Evolutionary conservation across 2,797 vertebrate genomes (phyloP).

Genomic region (Hoplostethus mediterraneus): DNA sequence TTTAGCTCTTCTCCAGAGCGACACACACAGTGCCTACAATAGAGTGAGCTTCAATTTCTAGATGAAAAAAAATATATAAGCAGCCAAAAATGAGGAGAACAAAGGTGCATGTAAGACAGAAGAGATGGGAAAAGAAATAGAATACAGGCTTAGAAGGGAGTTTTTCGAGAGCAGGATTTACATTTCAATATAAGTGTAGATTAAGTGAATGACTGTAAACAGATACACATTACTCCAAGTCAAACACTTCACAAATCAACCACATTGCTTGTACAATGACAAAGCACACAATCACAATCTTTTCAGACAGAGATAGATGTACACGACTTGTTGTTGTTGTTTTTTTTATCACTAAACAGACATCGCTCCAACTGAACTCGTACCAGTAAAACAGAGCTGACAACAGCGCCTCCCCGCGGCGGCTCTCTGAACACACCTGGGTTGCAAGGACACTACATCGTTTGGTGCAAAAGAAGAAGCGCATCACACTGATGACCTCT

Average conservation of each 20-base stretch:
- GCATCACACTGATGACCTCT: constrained; percentile 40
- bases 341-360: not conserved
- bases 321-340: constrained; percentile 4
- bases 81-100: not conserved
- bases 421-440: not conserved
- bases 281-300: not conserved
- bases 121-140: not conserved
- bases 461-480: constrained; percentile 39
- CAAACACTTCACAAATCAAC: not conserved
- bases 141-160: no score
- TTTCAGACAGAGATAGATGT: not conserved
- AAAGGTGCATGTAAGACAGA: not conserved
- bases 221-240: not conserved
- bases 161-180: not conserved
- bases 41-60: not conserved
- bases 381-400: not conserved
- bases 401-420: constrained; percentile 70
- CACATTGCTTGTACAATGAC: not conserved
- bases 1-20: not conserved
- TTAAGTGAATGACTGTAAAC: not conserved
- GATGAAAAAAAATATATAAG: no score
- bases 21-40: not conserved
- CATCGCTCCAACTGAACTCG: constrained; percentile 4
- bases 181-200: not conserved
- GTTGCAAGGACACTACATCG: not conserved